phyloP scores from a whole-genome alignment of 2,113 vertebrate species.

The Cepphus grylle region DNA sequence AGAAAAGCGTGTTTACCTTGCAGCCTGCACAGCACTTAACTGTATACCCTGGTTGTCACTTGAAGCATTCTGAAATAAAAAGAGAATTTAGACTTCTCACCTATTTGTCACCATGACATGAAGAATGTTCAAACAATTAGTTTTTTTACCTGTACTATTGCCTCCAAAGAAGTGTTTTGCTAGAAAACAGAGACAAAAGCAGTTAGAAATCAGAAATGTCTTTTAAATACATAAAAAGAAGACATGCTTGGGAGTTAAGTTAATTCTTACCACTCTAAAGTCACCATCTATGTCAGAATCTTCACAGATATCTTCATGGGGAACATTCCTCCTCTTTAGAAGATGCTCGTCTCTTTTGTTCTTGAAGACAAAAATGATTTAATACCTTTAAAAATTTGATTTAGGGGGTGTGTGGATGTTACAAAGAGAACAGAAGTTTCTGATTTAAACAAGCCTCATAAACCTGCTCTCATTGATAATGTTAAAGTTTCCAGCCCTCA shows the following conservation, averaged over 20 bases:
- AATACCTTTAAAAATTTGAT: not conserved
- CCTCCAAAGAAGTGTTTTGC: conserved; percentile 98
- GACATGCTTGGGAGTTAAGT: not conserved
- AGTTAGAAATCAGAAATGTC: not conserved
- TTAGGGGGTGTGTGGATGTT: accelerated
- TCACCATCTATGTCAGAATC: conserved; percentile 95
- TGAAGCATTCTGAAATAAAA: conserved; percentile 87
- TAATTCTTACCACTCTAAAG: conserved; percentile 87
- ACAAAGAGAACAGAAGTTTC: not conserved
- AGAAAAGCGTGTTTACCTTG: conserved; percentile 79
- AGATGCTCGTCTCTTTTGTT: conserved; percentile 98
- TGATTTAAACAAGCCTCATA: not conserved
- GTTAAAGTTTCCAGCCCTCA: not conserved
- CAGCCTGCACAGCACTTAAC: conserved; percentile 96
- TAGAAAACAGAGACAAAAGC: conserved; percentile 58
- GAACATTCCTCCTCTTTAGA: conserved; percentile 95
- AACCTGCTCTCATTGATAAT: not conserved
- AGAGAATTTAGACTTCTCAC: conserved; percentile 2
- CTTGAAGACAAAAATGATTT: conserved; percentile 61
- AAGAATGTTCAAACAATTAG: not conserved
- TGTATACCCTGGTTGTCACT: conserved; percentile 99
- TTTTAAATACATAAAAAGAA: not conserved
- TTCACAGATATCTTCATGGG: conserved; percentile 94
- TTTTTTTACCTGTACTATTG: conserved; percentile 94
- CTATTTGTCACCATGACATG: not conserved